Evolutionary conservation across 2,888 invertebrate species (phyloP), one percentile per base, ranked within the genome.

Genomic region (Hemistola chrysoprasaria): DNA sequence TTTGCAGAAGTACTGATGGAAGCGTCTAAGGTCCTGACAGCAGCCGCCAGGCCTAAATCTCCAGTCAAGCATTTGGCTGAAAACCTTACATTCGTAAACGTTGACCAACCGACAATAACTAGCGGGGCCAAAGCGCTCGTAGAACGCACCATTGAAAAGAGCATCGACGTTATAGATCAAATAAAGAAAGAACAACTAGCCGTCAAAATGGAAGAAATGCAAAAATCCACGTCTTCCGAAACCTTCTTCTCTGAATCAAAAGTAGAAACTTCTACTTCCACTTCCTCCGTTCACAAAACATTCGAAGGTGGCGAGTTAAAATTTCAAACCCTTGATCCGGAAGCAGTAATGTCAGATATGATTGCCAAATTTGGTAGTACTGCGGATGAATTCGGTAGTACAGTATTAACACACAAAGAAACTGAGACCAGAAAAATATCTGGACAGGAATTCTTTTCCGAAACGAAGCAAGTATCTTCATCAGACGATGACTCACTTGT

Each of bases 41-140:
- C 69, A 61, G 81, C 78, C 45, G 72, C 79, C 59, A 84, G 79
- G 56, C 79, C 88, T 6, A 87, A 82, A 64, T 90, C 89, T 51
- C 89, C 89, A 11, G 80, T 78, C 7, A 87, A 86, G 70, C 87
- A 90, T 58, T 56, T 86, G 49, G 81, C 80, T 8, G 89, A 88
- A 51, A 86, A 90, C 49, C 47, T 87, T 10, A 72, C 87, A 21
- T 90, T 90, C 49, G 72, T 89, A 3, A 90, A 88, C 52, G 84
- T 90, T 20, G 86, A 88, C 47, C 90, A 90, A 55, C 90, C 91
- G 20, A 90, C 90, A 11, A 73, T 87, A 21, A 90, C 90, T 0
- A 90, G 77, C 34, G 91, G 90, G 46, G 90, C 90, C 16, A 90
- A 83, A 53, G 91, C 90, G 60, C 68, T 90, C 20, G 90, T 90